phyloP scores from a whole-genome alignment of 2,113 vertebrate species.

The Otolemur garnettii region DNA sequence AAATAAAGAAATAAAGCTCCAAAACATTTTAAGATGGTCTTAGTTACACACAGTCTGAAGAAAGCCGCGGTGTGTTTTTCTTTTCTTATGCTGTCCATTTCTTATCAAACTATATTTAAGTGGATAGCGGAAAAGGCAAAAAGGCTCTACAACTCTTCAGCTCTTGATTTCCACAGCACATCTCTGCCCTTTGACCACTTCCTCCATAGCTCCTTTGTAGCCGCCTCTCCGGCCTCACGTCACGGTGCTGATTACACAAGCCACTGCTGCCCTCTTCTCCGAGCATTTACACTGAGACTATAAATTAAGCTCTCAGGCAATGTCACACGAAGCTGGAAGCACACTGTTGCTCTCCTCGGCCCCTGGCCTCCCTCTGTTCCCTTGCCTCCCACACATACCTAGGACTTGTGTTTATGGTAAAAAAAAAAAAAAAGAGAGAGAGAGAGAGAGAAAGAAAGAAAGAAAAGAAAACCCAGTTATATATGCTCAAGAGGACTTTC shows the following conservation, averaged over 20 bases:
- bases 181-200: neutral
- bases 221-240: neutral
- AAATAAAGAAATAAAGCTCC: neutral
- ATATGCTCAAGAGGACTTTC: neutral
- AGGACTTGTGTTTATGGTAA: neutral
- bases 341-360: neutral
- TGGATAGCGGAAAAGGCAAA: neutral
- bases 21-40: neutral
- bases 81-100: neutral
- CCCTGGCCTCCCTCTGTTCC: neutral
- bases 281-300: neutral
- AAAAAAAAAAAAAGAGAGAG: neutral
- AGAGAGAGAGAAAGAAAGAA: neutral
- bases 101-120: neutral
- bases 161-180: neutral
- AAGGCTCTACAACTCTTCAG: neutral
- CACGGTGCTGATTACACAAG: neutral
- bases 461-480: neutral
- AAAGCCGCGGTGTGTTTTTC: neutral
- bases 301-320: neutral
- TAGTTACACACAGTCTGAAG: neutral
- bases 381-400: fast-evolving
- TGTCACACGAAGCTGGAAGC: neutral
- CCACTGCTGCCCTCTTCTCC: neutral
- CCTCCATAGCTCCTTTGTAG: neutral